phyloP scores from a whole-genome alignment of 2,888 invertebrate species.

The Automeris io region DNA sequence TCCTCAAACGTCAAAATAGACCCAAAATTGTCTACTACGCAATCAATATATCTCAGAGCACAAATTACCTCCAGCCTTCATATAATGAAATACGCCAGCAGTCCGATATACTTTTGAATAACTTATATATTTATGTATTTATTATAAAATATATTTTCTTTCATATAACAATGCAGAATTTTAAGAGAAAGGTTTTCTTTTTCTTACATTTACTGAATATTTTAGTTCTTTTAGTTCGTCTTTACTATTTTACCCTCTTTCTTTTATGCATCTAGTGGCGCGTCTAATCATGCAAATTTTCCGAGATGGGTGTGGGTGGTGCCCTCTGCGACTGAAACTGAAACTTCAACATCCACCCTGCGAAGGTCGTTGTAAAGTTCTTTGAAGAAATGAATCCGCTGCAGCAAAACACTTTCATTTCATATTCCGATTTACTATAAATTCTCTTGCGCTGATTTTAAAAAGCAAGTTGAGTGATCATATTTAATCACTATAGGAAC shows the following conservation, averaged over 20 bases:
- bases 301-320: slow-evolving; percentile 53
- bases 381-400: slow-evolving; percentile 63
- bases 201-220: slow-evolving; percentile 5
- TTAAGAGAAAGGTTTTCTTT: slow-evolving; percentile 8
- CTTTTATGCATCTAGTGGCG: slow-evolving; percentile 47
- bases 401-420: slow-evolving; percentile 66
- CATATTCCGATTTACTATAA: slow-evolving; percentile 27
- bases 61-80: no score
- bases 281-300: slow-evolving; percentile 70
- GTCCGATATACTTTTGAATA: no score
- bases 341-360: slow-evolving; percentile 57
- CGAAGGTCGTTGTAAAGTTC: slow-evolving; percentile 73
- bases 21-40: no score
- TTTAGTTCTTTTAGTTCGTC: slow-evolving; percentile 1
- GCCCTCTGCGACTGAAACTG: slow-evolving; percentile 57
- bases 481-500: no score
- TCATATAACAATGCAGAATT: slow-evolving; percentile 5
- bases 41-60: no score
- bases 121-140: not conserved
- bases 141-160: not conserved
- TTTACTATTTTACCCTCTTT: slow-evolving; percentile 6
- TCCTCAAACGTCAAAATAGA: no score
- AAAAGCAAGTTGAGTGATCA: no score
- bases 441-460: slow-evolving; percentile 6
- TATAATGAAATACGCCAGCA: no score